Evolutionary conservation across 2,888 invertebrate genomes (phyloP).

Genomic region (Clitarchus hookeri): DNA sequence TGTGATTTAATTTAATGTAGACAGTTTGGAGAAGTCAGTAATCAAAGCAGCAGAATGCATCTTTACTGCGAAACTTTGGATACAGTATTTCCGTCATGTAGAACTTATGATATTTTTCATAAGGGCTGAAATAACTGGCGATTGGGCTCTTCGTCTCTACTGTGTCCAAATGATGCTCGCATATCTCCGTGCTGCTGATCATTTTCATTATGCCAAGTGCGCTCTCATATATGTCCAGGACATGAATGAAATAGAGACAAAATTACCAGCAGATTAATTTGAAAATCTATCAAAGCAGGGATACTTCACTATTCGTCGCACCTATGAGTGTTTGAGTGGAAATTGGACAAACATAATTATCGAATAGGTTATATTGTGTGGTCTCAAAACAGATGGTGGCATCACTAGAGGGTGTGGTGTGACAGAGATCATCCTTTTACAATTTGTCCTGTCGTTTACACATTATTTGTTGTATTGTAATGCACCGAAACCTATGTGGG

Average conservation of each 20-base stretch:
- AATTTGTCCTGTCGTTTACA: neutral
- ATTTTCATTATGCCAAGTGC: neutral
- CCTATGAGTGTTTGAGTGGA: neutral
- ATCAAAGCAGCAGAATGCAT: neutral
- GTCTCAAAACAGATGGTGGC: neutral
- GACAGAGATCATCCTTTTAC: constrained; percentile 5
- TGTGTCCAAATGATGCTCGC: neutral
- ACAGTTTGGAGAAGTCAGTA: neutral
- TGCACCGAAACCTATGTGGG: no score
- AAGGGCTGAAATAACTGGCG: neutral
- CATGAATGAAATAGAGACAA: neutral
- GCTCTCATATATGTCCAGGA: neutral
- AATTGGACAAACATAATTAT: neutral
- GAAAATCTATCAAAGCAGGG: neutral
- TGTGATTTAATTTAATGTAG: neutral
- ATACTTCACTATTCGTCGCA: neutral
- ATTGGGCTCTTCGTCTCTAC: neutral
- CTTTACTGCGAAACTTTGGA: neutral
- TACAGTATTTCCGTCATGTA: neutral
- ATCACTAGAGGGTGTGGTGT: neutral
- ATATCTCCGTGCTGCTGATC: neutral
- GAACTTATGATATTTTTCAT: neutral
- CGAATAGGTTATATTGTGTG: neutral
- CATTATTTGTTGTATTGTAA: neutral
- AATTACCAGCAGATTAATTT: neutral